Conservation (phyloP, 2,113 vertebrate genomes). For the Thomomys bottae region DNA sequence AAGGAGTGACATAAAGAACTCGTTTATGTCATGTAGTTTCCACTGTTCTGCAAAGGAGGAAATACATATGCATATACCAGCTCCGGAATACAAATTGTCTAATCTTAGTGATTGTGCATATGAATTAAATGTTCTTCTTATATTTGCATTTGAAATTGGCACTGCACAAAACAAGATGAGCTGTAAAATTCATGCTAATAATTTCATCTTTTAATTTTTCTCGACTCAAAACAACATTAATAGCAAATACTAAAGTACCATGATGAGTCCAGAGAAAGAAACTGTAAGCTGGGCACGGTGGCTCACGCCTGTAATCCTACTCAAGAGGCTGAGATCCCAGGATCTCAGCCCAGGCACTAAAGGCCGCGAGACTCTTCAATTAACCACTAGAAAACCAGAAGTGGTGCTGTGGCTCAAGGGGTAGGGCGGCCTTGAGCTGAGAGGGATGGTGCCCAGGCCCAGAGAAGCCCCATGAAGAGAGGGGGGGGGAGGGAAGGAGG, state of each 20-base stretch:
- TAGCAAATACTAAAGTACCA: conserved; percentile 19
- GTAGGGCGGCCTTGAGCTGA: too few species aligned
- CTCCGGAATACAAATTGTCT: background rate
- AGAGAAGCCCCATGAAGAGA: too few species aligned
- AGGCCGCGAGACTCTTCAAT: too few species aligned
- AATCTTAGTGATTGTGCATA: background rate
- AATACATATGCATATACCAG: background rate
- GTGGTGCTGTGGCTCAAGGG: too few species aligned
- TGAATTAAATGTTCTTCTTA: conserved; percentile 6
- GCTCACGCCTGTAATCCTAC: too few species aligned
- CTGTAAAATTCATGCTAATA: background rate
- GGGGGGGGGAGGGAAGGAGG: too few species aligned
- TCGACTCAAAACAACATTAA: conserved; percentile 20
- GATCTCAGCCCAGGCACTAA: too few species aligned
- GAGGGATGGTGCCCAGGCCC: too few species aligned
- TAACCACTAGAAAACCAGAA: too few species aligned
- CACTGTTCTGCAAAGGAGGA: conserved; percentile 9
- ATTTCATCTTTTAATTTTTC: conserved; percentile 30
- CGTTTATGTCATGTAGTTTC: background rate
- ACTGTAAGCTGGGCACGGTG: conserved; percentile 26
- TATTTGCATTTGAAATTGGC: conserved; percentile 43
- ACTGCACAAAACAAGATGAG: conserved; percentile 15
- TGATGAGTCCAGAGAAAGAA: background rate
- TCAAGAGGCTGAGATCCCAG: too few species aligned
- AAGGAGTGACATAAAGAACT: background rate